phyloP scores from a whole-genome alignment of 2,888 invertebrate species.

The Tenodera sinensis region DNA sequence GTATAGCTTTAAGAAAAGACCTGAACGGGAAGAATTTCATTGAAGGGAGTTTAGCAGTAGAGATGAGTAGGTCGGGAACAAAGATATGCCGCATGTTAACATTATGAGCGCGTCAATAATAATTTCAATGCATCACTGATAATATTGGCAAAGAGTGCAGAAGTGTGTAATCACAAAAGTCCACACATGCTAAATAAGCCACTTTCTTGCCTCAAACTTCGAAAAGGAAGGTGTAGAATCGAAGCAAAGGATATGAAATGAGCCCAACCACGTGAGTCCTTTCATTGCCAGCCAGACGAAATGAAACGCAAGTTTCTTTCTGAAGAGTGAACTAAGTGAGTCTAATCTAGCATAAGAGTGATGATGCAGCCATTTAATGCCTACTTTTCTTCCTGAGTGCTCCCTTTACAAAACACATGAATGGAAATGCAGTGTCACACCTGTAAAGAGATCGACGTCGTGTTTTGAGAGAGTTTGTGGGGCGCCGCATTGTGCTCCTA shows the following conservation, averaged over 20 bases:
- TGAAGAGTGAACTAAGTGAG: constrained; percentile 4
- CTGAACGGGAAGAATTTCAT: too few species aligned
- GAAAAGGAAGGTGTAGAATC: background rate
- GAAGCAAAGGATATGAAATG: background rate
- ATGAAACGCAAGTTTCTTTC: background rate
- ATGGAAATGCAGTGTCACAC: constrained; percentile 5
- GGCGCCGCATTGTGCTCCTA: background rate
- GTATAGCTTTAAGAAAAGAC: too few species aligned
- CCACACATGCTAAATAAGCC: background rate
- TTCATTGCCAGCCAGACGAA: background rate
- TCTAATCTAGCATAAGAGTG: background rate
- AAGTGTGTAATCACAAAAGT: too few species aligned
- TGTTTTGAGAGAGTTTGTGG: background rate
- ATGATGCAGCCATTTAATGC: background rate
- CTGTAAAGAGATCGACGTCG: background rate
- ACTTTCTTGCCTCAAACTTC: background rate
- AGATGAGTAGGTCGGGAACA: too few species aligned
- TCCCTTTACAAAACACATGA: constrained; percentile 3
- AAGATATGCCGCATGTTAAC: too few species aligned
- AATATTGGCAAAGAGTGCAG: too few species aligned
- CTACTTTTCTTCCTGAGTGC: background rate
- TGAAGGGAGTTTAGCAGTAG: too few species aligned
- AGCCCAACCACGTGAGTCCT: background rate
- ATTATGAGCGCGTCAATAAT: too few species aligned
- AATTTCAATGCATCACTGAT: too few species aligned